These are phyloP conservation scores for Heliconius charithonia DNA, from an alignment of 2,888 invertebrate species.

Conservation along the genomic window DNA sequence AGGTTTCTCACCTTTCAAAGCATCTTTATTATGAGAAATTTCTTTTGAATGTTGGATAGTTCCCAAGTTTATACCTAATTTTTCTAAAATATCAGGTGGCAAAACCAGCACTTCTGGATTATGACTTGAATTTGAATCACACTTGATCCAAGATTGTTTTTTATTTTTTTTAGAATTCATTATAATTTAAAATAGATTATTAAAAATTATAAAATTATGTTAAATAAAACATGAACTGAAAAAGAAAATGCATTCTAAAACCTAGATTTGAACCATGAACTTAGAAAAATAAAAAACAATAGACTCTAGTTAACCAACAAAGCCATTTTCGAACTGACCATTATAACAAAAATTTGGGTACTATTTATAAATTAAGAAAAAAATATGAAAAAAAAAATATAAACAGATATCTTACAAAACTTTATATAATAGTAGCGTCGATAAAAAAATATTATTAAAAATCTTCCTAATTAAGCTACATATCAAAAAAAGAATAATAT, in stretches of 20 bases:
- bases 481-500: constrained; percentile 18
- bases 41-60: constrained; percentile 49
- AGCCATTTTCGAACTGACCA: background rate
- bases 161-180: constrained; percentile 46
- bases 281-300: constrained; percentile 24
- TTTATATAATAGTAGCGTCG: no score
- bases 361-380: constrained; percentile 25
- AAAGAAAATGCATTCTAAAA: constrained; percentile 29
- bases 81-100: constrained; percentile 73
- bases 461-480: constrained; percentile 13
- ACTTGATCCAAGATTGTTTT: constrained; percentile 37
- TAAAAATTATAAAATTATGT: constrained; percentile 42
- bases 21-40: constrained; percentile 21
- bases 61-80: constrained; percentile 72
- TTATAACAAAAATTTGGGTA: constrained; percentile 6
- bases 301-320: background rate
- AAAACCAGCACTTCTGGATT: constrained; percentile 69
- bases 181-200: constrained; percentile 34
- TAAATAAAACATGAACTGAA: constrained; percentile 28
- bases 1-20: constrained; percentile 35
- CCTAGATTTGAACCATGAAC: constrained; percentile 47
- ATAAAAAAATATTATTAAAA: constrained; percentile 3
- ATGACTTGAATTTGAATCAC: constrained; percentile 47
- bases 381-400: constrained; percentile 36
- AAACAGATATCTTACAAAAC: background rate